phyloP scores from a whole-genome alignment of 2,797 vertebrate genomes.

The Oophaga sylvatica region DNA sequence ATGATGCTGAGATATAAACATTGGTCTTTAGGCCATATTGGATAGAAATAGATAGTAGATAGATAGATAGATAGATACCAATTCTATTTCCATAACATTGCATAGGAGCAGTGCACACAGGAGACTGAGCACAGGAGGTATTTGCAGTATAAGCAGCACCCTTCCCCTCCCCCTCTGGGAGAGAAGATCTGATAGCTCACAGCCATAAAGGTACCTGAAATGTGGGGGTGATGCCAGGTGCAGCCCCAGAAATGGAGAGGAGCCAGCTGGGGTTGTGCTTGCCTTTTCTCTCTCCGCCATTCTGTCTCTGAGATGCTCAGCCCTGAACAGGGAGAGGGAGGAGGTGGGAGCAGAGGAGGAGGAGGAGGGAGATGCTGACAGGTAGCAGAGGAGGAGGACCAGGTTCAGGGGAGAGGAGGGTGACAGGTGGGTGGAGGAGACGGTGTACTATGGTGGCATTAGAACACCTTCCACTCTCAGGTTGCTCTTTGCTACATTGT shows the following conservation, averaged over 20 bases:
- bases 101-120: constrained; percentile 1
- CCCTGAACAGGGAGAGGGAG: constrained; percentile 49
- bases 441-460: not conserved
- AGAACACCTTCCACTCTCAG: not conserved
- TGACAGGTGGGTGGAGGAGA: constrained; percentile 44
- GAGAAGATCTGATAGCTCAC: not conserved
- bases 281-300: constrained; percentile 88
- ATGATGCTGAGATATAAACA: not conserved
- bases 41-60: too few relatives aligned
- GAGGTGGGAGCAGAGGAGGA: constrained; percentile 33
- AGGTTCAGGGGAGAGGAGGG: constrained; percentile 1
- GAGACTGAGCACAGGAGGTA: constrained; percentile 8
- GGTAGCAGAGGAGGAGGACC: constrained; percentile 54
- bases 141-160: constrained; percentile 5
- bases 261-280: constrained; percentile 76
- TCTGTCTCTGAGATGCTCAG: constrained; percentile 70
- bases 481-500: not conserved
- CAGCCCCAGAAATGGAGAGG: constrained; percentile 77
- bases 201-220: constrained; percentile 73
- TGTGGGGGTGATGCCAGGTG: constrained; percentile 77
- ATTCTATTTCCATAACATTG: not conserved
- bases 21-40: not conserved
- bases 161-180: not conserved
- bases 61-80: not conserved
- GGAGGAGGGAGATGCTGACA: constrained; percentile 50